phyloP scores from a whole-genome alignment of 2,113 vertebrate species.

The Anolis sagrei region DNA sequence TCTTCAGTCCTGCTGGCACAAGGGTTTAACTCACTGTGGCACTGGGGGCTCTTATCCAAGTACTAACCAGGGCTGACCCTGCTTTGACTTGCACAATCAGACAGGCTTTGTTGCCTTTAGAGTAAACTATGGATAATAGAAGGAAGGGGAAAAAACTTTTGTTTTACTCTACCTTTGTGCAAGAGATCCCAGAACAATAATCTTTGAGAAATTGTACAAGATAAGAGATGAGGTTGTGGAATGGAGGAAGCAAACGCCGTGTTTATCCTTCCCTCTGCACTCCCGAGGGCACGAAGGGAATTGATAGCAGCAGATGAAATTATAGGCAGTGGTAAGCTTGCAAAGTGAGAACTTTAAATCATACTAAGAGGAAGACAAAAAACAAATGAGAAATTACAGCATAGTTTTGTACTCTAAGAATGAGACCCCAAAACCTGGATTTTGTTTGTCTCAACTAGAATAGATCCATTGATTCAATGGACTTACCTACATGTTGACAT shows the following conservation, averaged over 20 bases:
- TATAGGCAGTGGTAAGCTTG: neutral
- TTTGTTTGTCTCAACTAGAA: too few species aligned
- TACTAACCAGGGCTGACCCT: too few species aligned
- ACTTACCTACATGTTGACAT: too few species aligned
- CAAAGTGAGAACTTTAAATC: neutral
- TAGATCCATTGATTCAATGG: too few species aligned
- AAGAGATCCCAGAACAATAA: constrained; percentile 22
- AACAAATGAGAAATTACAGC: neutral
- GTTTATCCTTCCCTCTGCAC: neutral
- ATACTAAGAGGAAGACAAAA: neutral
- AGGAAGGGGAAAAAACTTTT: constrained; percentile 61
- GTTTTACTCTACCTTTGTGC: constrained; percentile 57
- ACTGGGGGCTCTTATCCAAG: too few species aligned
- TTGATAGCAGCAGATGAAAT: neutral
- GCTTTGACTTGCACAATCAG: too few species aligned
- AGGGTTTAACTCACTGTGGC: too few species aligned
- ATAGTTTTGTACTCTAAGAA: neutral
- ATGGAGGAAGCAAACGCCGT: neutral
- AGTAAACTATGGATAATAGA: constrained; percentile 34
- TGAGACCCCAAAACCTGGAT: neutral
- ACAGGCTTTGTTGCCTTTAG: too few species aligned
- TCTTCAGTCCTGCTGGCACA: too few species aligned
- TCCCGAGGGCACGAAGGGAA: neutral
- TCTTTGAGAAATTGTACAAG: constrained; percentile 15
- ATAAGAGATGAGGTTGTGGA: neutral